These are phyloP conservation scores for Heliothis subflexa DNA, from an alignment of 1,140 invertebrate species.

Conservation along the genomic window DNA sequence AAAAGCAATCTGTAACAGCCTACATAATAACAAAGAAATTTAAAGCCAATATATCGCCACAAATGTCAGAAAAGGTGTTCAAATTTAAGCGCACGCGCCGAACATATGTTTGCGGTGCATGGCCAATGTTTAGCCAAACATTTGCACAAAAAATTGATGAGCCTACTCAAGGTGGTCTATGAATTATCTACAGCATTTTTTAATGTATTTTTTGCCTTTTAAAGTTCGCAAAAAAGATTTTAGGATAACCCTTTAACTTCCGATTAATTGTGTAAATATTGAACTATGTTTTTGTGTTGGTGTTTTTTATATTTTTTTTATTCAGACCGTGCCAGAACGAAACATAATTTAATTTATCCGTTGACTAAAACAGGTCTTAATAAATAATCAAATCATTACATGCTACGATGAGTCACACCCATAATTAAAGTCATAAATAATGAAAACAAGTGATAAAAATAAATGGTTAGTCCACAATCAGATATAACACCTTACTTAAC, in stretches of 20 bases:
- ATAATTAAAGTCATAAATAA: background rate
- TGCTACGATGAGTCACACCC: background rate
- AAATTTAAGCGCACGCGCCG: constrained; percentile 67
- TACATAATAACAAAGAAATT: constrained; percentile 25
- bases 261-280: constrained; percentile 34
- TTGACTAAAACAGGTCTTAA: background rate
- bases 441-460: constrained; percentile 13
- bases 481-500: constrained; percentile 53
- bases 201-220: constrained; percentile 57
- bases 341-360: too few relatives aligned
- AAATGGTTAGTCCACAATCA: constrained; percentile 39
- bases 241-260: constrained; percentile 8
- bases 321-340: background rate
- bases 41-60: constrained; percentile 49
- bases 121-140: constrained; percentile 60
- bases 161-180: constrained; percentile 58
- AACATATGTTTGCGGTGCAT: constrained; percentile 67
- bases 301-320: background rate
- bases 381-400: too few relatives aligned
- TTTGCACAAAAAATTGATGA: constrained; percentile 65
- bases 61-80: constrained; percentile 77
- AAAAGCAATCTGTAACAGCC: constrained; percentile 31
- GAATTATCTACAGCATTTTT: constrained; percentile 51
- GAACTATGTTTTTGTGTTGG: constrained; percentile 39
- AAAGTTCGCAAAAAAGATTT: constrained; percentile 52